These are phyloP conservation scores for Apoda limacodes DNA, from an alignment of 2,888 invertebrate species.

Conservation along the genomic window DNA sequence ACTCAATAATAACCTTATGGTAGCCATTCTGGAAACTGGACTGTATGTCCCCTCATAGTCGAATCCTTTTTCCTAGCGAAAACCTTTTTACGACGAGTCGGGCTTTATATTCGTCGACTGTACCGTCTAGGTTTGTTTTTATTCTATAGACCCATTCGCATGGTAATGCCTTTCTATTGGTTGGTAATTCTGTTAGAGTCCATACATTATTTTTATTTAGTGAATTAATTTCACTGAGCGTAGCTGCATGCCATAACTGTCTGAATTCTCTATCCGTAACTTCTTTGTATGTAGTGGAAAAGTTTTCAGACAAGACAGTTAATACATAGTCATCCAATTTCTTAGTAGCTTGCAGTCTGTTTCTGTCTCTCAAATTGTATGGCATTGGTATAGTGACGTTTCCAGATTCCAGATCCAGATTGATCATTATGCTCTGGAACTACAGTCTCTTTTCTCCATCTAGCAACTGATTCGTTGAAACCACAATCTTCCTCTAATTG, in stretches of 20 bases:
- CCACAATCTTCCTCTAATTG: too few species aligned
- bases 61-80: conserved; percentile 1
- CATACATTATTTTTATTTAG: conserved; percentile 22
- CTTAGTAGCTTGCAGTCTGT: too few species aligned
- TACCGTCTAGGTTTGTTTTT: conserved; percentile 19
- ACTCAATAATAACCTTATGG: conserved; percentile 7
- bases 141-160: conserved; percentile 18
- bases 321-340: too few species aligned
- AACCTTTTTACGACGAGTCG: conserved; percentile 14
- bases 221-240: conserved; percentile 22
- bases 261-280: conserved; percentile 17
- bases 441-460: too few species aligned
- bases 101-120: conserved; percentile 18
- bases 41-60: not conserved
- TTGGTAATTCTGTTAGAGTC: conserved; percentile 18
- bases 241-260: conserved; percentile 21
- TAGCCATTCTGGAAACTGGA: conserved; percentile 8
- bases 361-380: too few species aligned
- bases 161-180: conserved; percentile 15
- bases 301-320: too few species aligned
- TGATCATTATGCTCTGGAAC: too few species aligned
- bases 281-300: too few species aligned
- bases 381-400: too few species aligned
- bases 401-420: too few species aligned
- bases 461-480: too few species aligned